Evolutionary conservation across 2,113 vertebrate species (phyloP).

Genomic region (Synchiropus splendidus): DNA sequence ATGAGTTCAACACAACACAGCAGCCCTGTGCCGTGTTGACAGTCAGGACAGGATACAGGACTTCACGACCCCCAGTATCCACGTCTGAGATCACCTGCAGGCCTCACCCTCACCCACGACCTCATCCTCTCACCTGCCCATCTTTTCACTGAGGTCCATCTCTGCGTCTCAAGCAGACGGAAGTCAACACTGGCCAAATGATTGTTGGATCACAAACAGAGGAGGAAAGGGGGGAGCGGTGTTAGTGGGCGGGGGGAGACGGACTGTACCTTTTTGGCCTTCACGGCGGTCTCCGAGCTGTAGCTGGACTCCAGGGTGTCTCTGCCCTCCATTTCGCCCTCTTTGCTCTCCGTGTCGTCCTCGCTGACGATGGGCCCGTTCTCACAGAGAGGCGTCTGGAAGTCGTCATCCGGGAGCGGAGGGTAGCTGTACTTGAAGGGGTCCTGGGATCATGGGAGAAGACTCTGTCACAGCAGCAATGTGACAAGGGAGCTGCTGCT

Average conservation of each 20-base stretch:
- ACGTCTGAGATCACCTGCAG: too few relatives aligned
- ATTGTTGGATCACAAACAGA: too few relatives aligned
- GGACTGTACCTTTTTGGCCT: conserved; percentile 80
- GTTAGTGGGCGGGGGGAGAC: background rate
- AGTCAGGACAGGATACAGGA: too few relatives aligned
- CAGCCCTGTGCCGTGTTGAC: too few relatives aligned
- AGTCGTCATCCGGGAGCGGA: conserved; percentile 93
- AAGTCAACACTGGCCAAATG: too few relatives aligned
- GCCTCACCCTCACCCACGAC: too few relatives aligned
- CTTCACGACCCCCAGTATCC: too few relatives aligned
- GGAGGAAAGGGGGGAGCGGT: background rate
- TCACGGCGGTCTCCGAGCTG: conserved; percentile 68
- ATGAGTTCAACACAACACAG: too few relatives aligned
- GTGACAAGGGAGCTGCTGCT: too few relatives aligned
- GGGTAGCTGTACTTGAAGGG: conserved; percentile 93
- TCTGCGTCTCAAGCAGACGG: too few relatives aligned
- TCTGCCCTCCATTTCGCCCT: conserved; percentile 73
- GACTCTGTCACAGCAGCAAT: background rate
- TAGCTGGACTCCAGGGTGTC: conserved; percentile 73
- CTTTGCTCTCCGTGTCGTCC: conserved; percentile 86
- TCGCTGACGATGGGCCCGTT: conserved; percentile 86
- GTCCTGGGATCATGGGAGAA: conserved; percentile 67
- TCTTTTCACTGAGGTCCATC: too few relatives aligned
- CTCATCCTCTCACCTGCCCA: too few relatives aligned
- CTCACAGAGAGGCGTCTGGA: conserved; percentile 89